Conservation (phyloP, 2,113 vertebrate species). For the Nothobranchius kuhntae region DNA sequence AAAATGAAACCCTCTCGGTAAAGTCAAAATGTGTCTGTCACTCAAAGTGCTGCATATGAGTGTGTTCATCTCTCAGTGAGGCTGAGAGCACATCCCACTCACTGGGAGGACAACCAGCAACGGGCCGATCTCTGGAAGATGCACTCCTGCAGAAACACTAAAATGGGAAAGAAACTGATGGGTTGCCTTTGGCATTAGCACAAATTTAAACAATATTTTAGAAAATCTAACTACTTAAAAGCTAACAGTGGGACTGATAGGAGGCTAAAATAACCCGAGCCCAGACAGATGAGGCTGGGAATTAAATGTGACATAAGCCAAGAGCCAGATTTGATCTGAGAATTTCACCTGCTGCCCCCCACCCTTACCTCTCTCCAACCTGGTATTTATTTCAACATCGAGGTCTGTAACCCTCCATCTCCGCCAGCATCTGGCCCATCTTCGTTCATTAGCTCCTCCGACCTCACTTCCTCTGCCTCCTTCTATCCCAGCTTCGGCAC, state of each 20-base stretch:
- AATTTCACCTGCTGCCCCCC: conserved; percentile 35
- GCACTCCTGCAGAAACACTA: conserved; percentile 11
- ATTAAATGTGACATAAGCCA: conserved; percentile 44
- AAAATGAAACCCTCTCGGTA: conserved; percentile 31
- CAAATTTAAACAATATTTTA: no score
- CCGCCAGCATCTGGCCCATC: conserved; percentile 53
- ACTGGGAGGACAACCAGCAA: conserved; percentile 43
- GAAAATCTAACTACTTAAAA: neutral
- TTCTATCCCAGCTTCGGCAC: conserved; percentile 25
- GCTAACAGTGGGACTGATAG: neutral
- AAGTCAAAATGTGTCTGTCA: conserved; percentile 52
- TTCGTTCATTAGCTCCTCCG: conserved; percentile 55
- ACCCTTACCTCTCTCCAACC: conserved; percentile 37
- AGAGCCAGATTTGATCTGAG: conserved; percentile 44
- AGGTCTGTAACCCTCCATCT: conserved; percentile 36
- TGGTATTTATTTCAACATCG: conserved; percentile 48
- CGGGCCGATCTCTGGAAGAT: conserved; percentile 46
- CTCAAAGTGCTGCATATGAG: conserved; percentile 35
- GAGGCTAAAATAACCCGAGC: neutral
- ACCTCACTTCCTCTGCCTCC: conserved; percentile 23
- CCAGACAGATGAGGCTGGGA: conserved; percentile 11
- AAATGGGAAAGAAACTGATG: conserved; percentile 19
- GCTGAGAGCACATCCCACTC: conserved; percentile 42
- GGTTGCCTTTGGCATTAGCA: conserved; percentile 2
- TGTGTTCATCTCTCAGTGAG: conserved; percentile 31